phyloP scores from a whole-genome alignment of 2,888 invertebrate species.

The Halocaridina rubra region DNA sequence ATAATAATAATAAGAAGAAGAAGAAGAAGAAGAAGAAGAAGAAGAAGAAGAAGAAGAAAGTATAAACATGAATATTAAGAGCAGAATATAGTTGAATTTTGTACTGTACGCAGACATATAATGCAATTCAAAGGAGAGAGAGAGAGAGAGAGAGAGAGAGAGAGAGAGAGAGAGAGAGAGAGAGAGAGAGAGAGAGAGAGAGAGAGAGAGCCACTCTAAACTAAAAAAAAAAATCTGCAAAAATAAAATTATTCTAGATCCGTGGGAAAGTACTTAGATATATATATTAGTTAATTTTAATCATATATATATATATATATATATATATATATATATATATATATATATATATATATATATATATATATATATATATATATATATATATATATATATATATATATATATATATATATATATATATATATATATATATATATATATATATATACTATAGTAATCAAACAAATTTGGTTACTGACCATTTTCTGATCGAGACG shows the following conservation, averaged over 20 bases:
- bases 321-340: slow-evolving; percentile 4
- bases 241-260: not conserved
- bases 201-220: not conserved
- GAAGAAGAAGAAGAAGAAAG: too few species aligned
- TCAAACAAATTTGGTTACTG: not conserved
- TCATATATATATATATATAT: not conserved
- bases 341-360: slow-evolving; percentile 9
- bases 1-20: too few species aligned
- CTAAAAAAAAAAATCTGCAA: not conserved
- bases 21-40: too few species aligned
- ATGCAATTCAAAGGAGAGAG: too few species aligned
- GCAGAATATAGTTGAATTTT: too few species aligned
- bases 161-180: not conserved
- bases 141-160: not conserved
- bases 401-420: not conserved
- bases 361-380: not conserved
- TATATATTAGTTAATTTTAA: too few species aligned
- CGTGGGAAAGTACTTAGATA: not conserved
- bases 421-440: not conserved
- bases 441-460: not conserved
- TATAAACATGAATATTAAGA: too few species aligned
- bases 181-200: not conserved
- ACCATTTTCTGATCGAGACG: not conserved
- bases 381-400: not conserved
- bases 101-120: too few species aligned